phyloP scores from a whole-genome alignment of 1,140 invertebrate species.

The Nasonia longicornis region DNA sequence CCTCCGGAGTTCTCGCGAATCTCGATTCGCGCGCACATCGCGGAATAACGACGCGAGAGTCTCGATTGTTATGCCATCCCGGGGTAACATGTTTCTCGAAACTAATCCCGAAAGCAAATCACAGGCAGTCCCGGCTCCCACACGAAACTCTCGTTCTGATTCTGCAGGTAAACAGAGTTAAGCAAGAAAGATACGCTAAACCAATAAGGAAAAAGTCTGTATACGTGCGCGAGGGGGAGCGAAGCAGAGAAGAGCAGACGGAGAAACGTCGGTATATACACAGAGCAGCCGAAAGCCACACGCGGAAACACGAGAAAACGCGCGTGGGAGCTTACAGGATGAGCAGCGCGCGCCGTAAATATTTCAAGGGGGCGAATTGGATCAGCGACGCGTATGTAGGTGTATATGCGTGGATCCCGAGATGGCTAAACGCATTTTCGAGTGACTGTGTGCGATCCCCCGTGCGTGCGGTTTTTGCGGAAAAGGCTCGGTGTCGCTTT shows the following conservation, averaged over 20 bases:
- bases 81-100: neutral
- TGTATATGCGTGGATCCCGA: conserved; percentile 38
- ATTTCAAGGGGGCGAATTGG: conserved; percentile 49
- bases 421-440: conserved; percentile 46
- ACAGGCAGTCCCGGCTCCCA: neutral
- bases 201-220: conserved; percentile 16
- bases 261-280: conserved; percentile 2
- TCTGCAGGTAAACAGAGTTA: neutral
- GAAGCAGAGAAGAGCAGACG: conserved; percentile 2
- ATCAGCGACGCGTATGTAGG: neutral
- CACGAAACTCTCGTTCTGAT: conserved; percentile 14
- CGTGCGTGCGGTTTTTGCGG: neutral
- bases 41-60: neutral
- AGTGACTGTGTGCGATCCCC: neutral
- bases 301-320: conserved; percentile 35
- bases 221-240: conserved; percentile 3
- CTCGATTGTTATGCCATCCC: neutral
- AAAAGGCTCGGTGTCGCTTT: conserved; percentile 18
- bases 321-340: conserved; percentile 35
- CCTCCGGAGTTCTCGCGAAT: neutral
- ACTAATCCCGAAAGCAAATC: neutral
- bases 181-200: neutral
- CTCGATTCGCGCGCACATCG: neutral
- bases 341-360: conserved; percentile 44
- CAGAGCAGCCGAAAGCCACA: conserved; percentile 15